Evolutionary conservation across 2,888 invertebrate species (phyloP).

Genomic region (Incurvaria masculella): DNA sequence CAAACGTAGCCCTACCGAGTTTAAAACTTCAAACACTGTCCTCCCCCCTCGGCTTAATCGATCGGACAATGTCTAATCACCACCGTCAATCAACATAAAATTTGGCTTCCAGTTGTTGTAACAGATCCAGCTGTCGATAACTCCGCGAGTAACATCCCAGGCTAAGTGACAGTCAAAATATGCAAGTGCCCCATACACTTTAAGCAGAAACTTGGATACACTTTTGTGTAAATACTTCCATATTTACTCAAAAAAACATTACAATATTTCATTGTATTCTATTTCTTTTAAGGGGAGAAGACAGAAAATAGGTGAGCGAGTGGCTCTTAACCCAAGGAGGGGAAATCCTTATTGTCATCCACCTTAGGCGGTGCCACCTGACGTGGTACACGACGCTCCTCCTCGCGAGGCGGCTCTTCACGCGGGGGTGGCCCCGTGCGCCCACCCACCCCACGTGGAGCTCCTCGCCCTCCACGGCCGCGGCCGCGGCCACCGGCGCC

Average conservation of each 20-base stretch:
- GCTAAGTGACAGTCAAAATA: constrained; percentile 16
- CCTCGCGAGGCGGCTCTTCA: constrained; percentile 26
- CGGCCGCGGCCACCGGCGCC: constrained; percentile 63
- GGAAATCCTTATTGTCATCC: constrained; percentile 94
- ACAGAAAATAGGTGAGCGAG: constrained; percentile 35
- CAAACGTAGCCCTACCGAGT: not conserved
- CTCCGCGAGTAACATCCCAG: constrained; percentile 21
- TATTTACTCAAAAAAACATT: constrained; percentile 59
- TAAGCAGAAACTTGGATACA: constrained; percentile 47
- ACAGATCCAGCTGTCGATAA: constrained; percentile 20
- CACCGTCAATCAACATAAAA: constrained; percentile 20
- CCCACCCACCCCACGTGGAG: constrained; percentile 22
- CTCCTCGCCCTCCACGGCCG: constrained; percentile 47
- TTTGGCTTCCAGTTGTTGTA: constrained; percentile 4
- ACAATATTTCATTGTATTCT: constrained; percentile 55
- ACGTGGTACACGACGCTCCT: constrained; percentile 37
- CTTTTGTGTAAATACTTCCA: constrained; percentile 52
- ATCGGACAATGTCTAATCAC: constrained; percentile 18
- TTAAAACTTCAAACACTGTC: constrained; percentile 20
- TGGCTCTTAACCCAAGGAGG: constrained; percentile 75
- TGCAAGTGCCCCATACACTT: constrained; percentile 25
- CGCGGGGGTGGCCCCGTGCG: constrained; percentile 31
- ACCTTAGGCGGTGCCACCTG: constrained; percentile 73
- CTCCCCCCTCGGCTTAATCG: constrained; percentile 36
- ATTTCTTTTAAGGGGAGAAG: constrained; percentile 43